Base-by-base conservation (phyloP, 2,113 vertebrate genomes). In the Plecotus auritus region DNA sequence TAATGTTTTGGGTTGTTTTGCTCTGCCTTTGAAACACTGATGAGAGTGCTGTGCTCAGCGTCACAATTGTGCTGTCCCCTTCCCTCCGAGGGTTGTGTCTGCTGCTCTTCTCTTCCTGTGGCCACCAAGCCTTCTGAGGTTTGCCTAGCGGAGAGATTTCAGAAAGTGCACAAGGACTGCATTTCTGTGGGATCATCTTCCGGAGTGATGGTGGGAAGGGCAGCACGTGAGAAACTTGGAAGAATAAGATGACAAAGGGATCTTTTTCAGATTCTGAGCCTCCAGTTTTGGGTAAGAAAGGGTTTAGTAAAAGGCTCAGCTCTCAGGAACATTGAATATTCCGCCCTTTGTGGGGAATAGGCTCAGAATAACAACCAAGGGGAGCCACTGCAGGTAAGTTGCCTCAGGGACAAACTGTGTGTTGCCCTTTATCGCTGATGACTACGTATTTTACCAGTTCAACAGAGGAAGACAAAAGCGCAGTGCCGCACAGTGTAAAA, bases 1-100 rank as follows among this genome's bases (percentile, higher is more conserved):
- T 74, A 90, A 49, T 94, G 73, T 93, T 94, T 92, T 72, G 35
- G 78, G 77, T 88, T 82, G 72, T 94, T 95, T 88, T 90, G 37
- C 32, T 88, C 42, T 49, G 16, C 26, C 82, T 59, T 73, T 80
- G 84, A 93, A 92, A 92, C 35, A 49, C 51, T 4, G 14, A 77
- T 74, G 56, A 26, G 13, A 4, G 49, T 80, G 73, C n/a, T 64
- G 23, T n/a, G 47, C 66, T 81, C 42, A 61, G 30, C 26, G 37
- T 61, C 56, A 32, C 59, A 26, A 20, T 12, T 22, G 64, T 56
- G 11, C 2, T 0, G 77, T 42, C 32, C 26, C 26, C 64, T 74
- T 47, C 56, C 49, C 78, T 78, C 73, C 32, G 28, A 42, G 30
- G n/a, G 8, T 37, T n/a, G 59, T 61, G 26, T 73, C 51, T 67